Conservation (phyloP, 2,888 invertebrate genomes). For the Nemurella pictetii region DNA sequence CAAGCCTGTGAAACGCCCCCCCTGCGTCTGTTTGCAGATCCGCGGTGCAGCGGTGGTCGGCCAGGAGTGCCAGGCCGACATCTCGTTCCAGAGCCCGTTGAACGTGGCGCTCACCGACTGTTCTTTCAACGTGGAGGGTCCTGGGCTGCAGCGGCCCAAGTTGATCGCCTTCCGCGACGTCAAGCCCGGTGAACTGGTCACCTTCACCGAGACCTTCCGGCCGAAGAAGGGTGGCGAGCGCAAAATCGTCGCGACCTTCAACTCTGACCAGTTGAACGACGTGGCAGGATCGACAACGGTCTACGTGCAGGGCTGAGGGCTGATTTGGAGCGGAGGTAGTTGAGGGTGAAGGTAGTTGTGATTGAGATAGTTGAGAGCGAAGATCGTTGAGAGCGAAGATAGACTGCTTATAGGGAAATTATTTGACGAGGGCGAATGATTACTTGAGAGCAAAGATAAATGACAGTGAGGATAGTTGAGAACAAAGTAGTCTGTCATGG, state of each 20-base stretch:
- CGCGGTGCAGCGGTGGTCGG: conserved; percentile 49
- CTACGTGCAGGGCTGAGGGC: conserved; percentile 48
- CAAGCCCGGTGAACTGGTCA: conserved; percentile 64
- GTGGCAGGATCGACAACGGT: conserved; percentile 62
- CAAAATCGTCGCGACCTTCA: conserved; percentile 68
- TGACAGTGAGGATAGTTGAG: no score
- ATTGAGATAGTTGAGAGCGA: no score
- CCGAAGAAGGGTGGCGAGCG: conserved; percentile 63
- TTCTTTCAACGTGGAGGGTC: conserved; percentile 70
- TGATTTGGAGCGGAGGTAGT: background rate
- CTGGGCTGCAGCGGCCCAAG: conserved; percentile 62
- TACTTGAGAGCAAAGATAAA: no score
- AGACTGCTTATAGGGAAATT: no score
- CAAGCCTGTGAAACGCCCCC: no score
- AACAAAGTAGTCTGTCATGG: no score
- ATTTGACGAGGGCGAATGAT: no score
- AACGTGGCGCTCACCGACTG: conserved; percentile 65
- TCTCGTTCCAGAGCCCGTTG: conserved; percentile 67
- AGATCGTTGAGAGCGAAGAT: no score
- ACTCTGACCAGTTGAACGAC: conserved; percentile 66
- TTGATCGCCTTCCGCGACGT: conserved; percentile 57
- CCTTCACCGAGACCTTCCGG: conserved; percentile 62
- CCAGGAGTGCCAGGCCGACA: conserved; percentile 48
- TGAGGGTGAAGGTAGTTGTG: no score
- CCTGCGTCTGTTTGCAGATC: conserved; percentile 46